phyloP scores from a whole-genome alignment of 2,113 vertebrate genomes.

The Oncorhynchus tshawytscha region DNA sequence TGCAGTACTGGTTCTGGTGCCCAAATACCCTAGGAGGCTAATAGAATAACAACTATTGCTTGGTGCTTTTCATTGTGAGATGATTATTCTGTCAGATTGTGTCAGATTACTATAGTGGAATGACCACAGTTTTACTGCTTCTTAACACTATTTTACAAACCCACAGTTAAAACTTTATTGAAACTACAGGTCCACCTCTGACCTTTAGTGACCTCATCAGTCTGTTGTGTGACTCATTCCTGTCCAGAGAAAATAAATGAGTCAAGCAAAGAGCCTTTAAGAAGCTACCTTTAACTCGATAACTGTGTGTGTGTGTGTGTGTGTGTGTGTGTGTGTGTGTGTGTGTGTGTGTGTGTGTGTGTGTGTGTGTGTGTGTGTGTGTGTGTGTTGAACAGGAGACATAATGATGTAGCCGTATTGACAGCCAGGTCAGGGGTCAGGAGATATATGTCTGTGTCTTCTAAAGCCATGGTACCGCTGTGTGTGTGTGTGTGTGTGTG shows the following conservation, averaged over 20 bases:
- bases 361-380: background rate
- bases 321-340: background rate
- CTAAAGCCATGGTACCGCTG: slow-evolving; percentile 3
- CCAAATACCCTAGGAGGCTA: too few species aligned
- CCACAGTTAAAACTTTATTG: too few species aligned
- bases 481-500: too few species aligned
- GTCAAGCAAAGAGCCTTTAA: slow-evolving; percentile 43
- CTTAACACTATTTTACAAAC: too few species aligned
- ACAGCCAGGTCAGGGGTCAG: slow-evolving; percentile 50
- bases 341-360: too few species aligned
- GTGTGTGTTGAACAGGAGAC: background rate
- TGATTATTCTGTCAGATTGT: too few species aligned
- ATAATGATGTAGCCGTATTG: slow-evolving; percentile 44
- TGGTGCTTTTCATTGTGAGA: background rate
- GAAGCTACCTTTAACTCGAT: slow-evolving; percentile 39
- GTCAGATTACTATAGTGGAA: too few species aligned
- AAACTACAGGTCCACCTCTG: slow-evolving; percentile 8
- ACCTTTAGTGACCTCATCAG: slow-evolving; percentile 52
- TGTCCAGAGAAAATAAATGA: slow-evolving; percentile 38
- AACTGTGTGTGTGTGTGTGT: background rate
- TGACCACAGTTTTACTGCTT: too few species aligned
- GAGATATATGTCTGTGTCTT: slow-evolving; percentile 36
- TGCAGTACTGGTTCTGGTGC: too few species aligned
- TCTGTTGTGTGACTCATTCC: slow-evolving; percentile 31
- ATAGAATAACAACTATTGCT: too few species aligned